Percentiles rank a stretch among this genome's conserved stretches.
Evolutionary conservation across 2,113 vertebrate species (phyloP).

Genomic region (Herpetotheres cachinnans): DNA sequence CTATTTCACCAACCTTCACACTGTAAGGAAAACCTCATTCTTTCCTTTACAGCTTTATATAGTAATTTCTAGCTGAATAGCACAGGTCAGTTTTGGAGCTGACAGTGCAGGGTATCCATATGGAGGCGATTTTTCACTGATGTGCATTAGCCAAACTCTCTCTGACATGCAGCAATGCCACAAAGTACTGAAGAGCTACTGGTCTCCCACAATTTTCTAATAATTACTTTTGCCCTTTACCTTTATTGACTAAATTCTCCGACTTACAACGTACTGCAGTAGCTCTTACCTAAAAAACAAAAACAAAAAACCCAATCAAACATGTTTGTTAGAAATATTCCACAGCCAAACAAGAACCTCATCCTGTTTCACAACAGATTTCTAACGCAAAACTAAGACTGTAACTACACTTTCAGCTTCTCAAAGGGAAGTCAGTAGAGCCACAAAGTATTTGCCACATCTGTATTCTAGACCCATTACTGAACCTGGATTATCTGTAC

Average conservation of each 20-base stretch:
- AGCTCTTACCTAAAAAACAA: not conserved
- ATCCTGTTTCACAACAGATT: not conserved
- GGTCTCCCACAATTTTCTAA: not conserved
- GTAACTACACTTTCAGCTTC: not conserved
- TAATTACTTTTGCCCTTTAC: not conserved
- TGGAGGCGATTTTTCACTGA: not conserved
- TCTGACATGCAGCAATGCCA: not conserved
- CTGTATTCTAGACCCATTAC: not conserved
- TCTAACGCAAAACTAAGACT: not conserved
- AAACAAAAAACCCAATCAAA: not conserved
- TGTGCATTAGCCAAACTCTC: not conserved
- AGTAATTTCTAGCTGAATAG: not conserved
- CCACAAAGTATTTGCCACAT: not conserved
- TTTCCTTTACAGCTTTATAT: not conserved
- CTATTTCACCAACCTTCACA: not conserved
- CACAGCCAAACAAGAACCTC: not conserved
- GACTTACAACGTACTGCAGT: not conserved
- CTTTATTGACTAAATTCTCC: not conserved
- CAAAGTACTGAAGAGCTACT: not conserved
- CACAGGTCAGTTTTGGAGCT: not conserved
- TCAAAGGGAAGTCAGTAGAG: not conserved
- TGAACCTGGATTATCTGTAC: not conserved
- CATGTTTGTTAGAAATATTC: not conserved
- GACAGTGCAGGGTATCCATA: fast-evolving
- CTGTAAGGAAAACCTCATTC: not conserved